Conservation (phyloP, 2,888 invertebrate species). For the Dasypolia templi region DNA sequence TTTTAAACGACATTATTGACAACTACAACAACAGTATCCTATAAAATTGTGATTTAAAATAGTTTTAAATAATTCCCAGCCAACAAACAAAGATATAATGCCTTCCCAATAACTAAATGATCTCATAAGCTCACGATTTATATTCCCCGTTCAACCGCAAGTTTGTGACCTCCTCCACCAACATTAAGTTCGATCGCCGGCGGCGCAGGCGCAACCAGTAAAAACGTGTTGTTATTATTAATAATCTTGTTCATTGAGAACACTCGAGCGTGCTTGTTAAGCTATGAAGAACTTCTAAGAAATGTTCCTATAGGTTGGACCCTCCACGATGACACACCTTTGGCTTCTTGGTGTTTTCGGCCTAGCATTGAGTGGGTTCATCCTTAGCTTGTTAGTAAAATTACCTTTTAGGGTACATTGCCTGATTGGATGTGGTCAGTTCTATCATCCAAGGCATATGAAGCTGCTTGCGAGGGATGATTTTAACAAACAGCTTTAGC, state of each 20-base stretch:
- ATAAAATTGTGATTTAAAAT: neutral
- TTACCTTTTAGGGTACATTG: neutral
- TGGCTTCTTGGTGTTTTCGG: neutral
- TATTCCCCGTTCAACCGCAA: slow-evolving; percentile 64
- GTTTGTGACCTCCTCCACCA: slow-evolving; percentile 73
- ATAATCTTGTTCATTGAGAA: slow-evolving; percentile 85
- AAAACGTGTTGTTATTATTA: slow-evolving; percentile 89
- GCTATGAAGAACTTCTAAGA: slow-evolving; percentile 72
- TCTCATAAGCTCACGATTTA: slow-evolving; percentile 41
- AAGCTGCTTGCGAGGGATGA: neutral
- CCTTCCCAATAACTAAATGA: slow-evolving; percentile 11
- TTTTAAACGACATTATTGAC: neutral
- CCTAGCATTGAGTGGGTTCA: neutral
- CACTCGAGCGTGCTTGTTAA: slow-evolving; percentile 67
- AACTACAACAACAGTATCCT: neutral
- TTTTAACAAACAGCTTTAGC: neutral
- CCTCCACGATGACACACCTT: slow-evolving; percentile 66
- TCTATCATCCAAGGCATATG: neutral
- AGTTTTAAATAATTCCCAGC: neutral
- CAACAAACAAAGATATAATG: neutral
- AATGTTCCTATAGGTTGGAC: slow-evolving; percentile 66
- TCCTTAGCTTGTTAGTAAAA: neutral
- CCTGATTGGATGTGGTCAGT: neutral
- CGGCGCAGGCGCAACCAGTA: slow-evolving; percentile 84
- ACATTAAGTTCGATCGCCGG: slow-evolving; percentile 80